Base-by-base conservation (phyloP, 1,140 invertebrate genomes). In the Trichonephila inaurata region DNA sequence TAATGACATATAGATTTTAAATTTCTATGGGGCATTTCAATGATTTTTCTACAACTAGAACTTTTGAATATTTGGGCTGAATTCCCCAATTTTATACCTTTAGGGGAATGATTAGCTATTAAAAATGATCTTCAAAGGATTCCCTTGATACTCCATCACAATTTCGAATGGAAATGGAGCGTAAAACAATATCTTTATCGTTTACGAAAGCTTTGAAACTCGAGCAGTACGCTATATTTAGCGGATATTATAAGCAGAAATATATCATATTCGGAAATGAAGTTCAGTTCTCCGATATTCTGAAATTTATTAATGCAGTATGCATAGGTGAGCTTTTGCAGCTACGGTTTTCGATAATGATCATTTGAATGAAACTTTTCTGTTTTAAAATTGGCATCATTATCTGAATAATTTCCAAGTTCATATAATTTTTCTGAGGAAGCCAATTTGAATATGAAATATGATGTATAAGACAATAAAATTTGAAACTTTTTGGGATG, bases 271-370 rank as follows among this genome's bases (percentile, higher is more conserved):
- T 77, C 28, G 18, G 14, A 40, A 77, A 77, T 77, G 10, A 18
- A 14, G 16, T 77, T 77, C 7, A 51, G 33, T 40, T 40, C 33
- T 40, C 33, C 33, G 10, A 51, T 64, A 64, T 19, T 64, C 33
- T 16, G 62, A 64, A 19, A 77, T 69, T 69, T 69, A 69, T 69
- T 28, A 69, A 69, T 69, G 66, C n/a, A 69, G 24, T 69, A 69
- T 51, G 44, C 10, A 69, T 12, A 69, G n/a, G 8, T 69, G 24
- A 5, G 66, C 21, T 69, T 69, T 24, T 69, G 2, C 66, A 3
- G 24, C 5, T 19, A 28, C 28, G 33, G 18, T 10, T 77, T 16
- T 40, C 69, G 40, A 28, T 69, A 77, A 33, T 16, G 24, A 24
- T 33, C 10, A 33, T 18, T 77, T 12, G 28, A 77, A 24, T 28